phyloP scores from a whole-genome alignment of 2,797 vertebrate genomes.

The Tarsius wallacei region DNA sequence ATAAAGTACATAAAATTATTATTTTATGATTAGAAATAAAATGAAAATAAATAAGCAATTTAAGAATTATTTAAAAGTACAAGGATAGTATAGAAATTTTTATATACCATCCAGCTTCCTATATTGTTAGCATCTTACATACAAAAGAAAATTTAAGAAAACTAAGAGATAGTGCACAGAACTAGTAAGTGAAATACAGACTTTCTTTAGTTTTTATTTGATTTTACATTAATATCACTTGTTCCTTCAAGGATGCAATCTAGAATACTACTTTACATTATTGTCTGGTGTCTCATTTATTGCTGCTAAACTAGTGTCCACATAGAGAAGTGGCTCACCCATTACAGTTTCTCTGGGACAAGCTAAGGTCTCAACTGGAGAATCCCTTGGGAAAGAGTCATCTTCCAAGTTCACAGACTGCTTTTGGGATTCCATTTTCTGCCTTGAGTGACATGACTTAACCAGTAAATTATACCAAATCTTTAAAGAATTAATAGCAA shows the following conservation, averaged over 20 bases:
- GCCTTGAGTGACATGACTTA: not conserved
- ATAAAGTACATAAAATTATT: no score
- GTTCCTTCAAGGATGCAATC: not conserved
- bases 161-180: not conserved
- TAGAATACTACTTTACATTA: not conserved
- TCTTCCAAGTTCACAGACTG: not conserved
- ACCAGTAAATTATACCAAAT: not conserved
- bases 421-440: not conserved
- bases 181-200: not conserved
- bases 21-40: no score
- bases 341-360: not conserved
- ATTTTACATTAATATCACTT: not conserved
- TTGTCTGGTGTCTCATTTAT: not conserved
- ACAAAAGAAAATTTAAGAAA: not conserved
- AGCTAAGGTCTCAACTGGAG: not conserved
- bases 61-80: not conserved
- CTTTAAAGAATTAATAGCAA: not conserved
- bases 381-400: not conserved
- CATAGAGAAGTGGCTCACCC: not conserved
- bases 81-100: not conserved
- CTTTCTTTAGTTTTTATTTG: not conserved
- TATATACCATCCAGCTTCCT: not conserved
- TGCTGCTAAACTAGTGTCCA: not conserved
- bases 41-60: not conserved
- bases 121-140: not conserved